phyloP scores from a whole-genome alignment of 2,888 invertebrate genomes.

The Tupiocoris notatus region DNA sequence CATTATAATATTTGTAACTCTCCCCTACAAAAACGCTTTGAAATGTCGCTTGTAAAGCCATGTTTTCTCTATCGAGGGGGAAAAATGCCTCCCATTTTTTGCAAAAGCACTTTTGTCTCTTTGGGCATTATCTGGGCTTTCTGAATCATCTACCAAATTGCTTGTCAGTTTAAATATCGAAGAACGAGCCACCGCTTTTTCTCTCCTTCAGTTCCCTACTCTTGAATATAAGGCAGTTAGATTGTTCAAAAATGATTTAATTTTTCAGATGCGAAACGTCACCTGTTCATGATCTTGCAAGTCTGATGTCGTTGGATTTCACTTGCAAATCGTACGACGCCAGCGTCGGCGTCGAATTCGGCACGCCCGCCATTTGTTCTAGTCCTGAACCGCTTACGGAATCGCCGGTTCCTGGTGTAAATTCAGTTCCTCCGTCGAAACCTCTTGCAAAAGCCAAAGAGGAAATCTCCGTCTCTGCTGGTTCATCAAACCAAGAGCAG shows the following conservation, averaged over 20 bases:
- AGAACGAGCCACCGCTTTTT: too few species aligned
- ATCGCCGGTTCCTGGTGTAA: not conserved
- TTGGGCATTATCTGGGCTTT: too few species aligned
- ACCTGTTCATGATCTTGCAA: conserved; percentile 38
- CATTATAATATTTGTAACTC: too few species aligned
- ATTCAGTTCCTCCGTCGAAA: not conserved
- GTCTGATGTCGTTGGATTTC: conserved; percentile 41
- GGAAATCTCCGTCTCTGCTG: not conserved
- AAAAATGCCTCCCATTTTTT: too few species aligned
- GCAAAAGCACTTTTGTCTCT: too few species aligned
- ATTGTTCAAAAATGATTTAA: not conserved
- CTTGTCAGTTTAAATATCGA: too few species aligned
- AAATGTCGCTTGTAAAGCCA: too few species aligned
- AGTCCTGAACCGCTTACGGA: conserved; percentile 9
- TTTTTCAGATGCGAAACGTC: conserved; percentile 22
- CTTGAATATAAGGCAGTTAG: not conserved
- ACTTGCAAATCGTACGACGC: conserved; percentile 32
- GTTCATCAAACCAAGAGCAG: not conserved
- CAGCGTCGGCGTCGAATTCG: conserved; percentile 6
- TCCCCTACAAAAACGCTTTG: too few species aligned
- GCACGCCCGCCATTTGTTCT: conserved; percentile 15
- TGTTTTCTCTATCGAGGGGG: too few species aligned
- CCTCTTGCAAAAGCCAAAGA: not conserved
- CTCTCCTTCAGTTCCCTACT: too few species aligned
- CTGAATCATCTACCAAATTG: too few species aligned